Evolutionary conservation across 1,140 invertebrate genomes (phyloP).

Genomic region (Propsilocerus akamusi): DNA sequence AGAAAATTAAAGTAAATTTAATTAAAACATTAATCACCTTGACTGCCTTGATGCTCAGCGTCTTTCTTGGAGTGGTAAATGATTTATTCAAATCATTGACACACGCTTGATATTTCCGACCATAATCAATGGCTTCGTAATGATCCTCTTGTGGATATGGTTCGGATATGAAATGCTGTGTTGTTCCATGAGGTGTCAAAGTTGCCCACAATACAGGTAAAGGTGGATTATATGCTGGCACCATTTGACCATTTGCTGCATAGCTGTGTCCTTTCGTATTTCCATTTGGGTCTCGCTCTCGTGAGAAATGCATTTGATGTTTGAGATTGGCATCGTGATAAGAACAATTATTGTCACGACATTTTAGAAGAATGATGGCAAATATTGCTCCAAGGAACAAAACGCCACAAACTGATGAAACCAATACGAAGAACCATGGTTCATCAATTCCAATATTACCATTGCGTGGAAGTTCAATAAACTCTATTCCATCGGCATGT

Average conservation of each 20-base stretch:
- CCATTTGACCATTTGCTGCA: slow-evolving; percentile 26
- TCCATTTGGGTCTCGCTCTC: slow-evolving; percentile 21
- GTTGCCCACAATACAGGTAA: slow-evolving; percentile 64
- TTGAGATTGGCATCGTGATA: slow-evolving; percentile 23
- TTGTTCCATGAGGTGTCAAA: slow-evolving; percentile 56
- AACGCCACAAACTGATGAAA: slow-evolving; percentile 57
- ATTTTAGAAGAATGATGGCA: slow-evolving; percentile 56
- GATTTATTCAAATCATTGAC: slow-evolving; percentile 10
- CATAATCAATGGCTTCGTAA: slow-evolving; percentile 49
- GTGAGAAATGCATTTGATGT: slow-evolving; percentile 21
- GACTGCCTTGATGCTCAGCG: slow-evolving; percentile 14
- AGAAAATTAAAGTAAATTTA: background rate
- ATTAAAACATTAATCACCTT: slow-evolving; percentile 8
- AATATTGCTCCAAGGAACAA: slow-evolving; percentile 55
- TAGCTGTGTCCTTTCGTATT: slow-evolving; percentile 15
- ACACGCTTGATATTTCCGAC: slow-evolving; percentile 10
- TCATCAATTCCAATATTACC: slow-evolving; percentile 46
- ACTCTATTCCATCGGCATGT: slow-evolving; percentile 40
- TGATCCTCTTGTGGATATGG: slow-evolving; percentile 44
- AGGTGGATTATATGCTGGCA: slow-evolving; percentile 25
- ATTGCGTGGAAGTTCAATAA: slow-evolving; percentile 52
- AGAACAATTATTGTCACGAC: slow-evolving; percentile 33
- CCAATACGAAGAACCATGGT: slow-evolving; percentile 61
- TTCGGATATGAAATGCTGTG: slow-evolving; percentile 38
- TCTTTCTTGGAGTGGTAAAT: slow-evolving; percentile 14